Evolutionary conservation across 1,140 invertebrate genomes (phyloP).

Genomic region (Maconellicoccus hirsutus): DNA sequence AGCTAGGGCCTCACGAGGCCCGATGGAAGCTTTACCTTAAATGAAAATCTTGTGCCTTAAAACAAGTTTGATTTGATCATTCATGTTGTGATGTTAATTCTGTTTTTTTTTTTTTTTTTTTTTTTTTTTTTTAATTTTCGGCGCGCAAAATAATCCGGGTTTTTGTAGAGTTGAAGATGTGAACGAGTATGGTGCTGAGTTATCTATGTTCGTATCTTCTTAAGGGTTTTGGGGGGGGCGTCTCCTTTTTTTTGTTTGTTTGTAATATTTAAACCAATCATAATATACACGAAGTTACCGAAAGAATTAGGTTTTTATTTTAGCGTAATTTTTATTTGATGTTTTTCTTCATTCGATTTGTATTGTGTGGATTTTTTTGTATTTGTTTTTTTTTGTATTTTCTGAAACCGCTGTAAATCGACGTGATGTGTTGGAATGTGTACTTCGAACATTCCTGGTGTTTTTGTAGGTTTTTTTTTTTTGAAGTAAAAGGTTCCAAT

Average conservation of each 20-base stretch:
- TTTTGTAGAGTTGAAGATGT: background rate
- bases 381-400: too few species aligned
- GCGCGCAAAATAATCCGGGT: background rate
- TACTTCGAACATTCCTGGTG: too few species aligned
- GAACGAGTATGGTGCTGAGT: background rate
- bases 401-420: too few species aligned
- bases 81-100: background rate
- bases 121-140: background rate
- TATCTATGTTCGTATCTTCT: background rate
- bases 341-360: slow-evolving; percentile 4
- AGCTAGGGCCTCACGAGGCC: background rate
- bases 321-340: background rate
- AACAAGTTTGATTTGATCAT: background rate
- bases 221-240: too few species aligned
- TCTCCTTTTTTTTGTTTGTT: background rate
- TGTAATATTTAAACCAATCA: background rate
- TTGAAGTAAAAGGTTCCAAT: too few species aligned
- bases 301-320: background rate
- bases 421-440: too few species aligned
- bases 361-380: background rate
- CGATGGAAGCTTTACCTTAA: background rate
- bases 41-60: background rate
- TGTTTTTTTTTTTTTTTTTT: too few species aligned
- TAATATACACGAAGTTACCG: slow-evolving; percentile 8
- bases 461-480: too few species aligned